phyloP scores from a whole-genome alignment of 2,113 vertebrate genomes.

The Protomyctophum bolini region DNA sequence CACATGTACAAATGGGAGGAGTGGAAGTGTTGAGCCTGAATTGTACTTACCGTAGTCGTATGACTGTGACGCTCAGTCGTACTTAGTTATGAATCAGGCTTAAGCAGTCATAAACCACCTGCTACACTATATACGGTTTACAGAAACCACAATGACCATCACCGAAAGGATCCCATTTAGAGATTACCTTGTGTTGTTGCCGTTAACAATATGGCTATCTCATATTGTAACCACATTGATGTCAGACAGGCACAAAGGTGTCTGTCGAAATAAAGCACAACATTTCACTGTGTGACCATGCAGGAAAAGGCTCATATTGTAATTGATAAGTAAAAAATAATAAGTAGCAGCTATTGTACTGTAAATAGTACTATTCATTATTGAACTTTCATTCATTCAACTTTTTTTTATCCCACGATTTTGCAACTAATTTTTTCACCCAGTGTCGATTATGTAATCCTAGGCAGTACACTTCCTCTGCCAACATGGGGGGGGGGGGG shows the following conservation, averaged over 20 bases:
- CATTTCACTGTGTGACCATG: neutral
- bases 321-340: neutral
- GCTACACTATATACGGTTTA: neutral
- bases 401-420: no score
- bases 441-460: no score
- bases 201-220: constrained; percentile 47
- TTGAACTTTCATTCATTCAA: no score
- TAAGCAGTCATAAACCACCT: no score
- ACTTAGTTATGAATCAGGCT: no score
- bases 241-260: constrained; percentile 14
- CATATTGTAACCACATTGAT: constrained; percentile 40
- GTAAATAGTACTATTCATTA: constrained; percentile 28
- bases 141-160: neutral
- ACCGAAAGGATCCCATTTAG: constrained; percentile 25
- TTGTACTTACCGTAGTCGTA: no score
- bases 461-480: no score
- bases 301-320: constrained; percentile 1
- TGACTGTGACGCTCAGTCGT: no score
- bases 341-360: constrained; percentile 57
- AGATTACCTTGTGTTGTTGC: neutral
- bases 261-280: constrained; percentile 64
- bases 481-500: no score
- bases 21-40: no score
- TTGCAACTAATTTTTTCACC: no score
- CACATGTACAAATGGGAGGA: no score